Percentiles rank a stretch among this genome's conserved stretches.
Conservation (phyloP, 2,797 vertebrate genomes). For the Pseudochirops cupreus region DNA sequence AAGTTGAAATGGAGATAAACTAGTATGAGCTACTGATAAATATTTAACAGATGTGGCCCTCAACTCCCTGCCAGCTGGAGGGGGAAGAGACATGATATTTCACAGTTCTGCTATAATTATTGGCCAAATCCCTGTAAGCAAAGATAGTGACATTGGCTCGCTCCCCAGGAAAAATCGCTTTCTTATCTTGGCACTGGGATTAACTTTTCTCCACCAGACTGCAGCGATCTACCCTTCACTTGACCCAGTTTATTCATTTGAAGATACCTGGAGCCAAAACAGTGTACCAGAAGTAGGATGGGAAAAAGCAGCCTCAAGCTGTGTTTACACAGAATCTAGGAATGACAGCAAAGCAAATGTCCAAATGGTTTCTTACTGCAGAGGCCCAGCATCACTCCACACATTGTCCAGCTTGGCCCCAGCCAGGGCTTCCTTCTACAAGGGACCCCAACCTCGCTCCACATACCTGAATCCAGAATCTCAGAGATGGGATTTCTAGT, state of each 20-base stretch:
- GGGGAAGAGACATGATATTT: constrained; percentile 64
- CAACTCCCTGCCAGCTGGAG: constrained; percentile 73
- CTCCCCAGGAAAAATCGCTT: constrained; percentile 65
- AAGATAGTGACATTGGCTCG: constrained; percentile 75
- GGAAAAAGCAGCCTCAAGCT: background rate
- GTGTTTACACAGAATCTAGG: background rate
- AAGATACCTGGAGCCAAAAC: constrained; percentile 57
- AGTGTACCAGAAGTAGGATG: background rate
- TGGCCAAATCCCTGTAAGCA: constrained; percentile 72
- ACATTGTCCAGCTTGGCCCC: background rate
- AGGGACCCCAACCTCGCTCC: background rate
- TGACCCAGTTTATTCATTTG: constrained; percentile 63
- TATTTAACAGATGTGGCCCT: constrained; percentile 77
- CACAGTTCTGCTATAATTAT: constrained; percentile 71
- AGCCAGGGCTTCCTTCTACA: background rate
- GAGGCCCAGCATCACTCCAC: background rate
- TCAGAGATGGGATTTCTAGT: background rate
- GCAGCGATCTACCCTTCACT: constrained; percentile 48
- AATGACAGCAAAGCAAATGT: background rate
- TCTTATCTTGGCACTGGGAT: constrained; percentile 53
- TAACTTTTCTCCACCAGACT: constrained; percentile 64
- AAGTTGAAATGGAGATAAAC: constrained; percentile 72
- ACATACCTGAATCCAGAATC: background rate
- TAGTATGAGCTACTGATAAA: constrained; percentile 73
- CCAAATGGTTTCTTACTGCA: background rate